These are phyloP conservation scores for Biston betularia DNA, from an alignment of 2,888 invertebrate genomes.

Conservation along the genomic window DNA sequence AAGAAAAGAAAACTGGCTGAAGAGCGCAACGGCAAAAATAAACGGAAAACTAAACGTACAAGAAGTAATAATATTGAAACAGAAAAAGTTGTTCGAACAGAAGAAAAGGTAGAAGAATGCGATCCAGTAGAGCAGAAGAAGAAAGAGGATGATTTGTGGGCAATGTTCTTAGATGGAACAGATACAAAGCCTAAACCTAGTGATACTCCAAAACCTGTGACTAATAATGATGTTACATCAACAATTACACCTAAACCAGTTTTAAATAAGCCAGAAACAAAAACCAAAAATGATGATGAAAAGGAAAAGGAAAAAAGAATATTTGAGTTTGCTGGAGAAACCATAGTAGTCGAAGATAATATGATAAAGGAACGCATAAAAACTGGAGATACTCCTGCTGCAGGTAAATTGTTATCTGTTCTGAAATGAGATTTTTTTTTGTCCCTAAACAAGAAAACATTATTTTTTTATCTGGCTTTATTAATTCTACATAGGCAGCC, in stretches of 20 bases:
- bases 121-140: constrained; percentile 89
- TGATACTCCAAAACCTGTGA: constrained; percentile 47
- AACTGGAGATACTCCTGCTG: constrained; percentile 59
- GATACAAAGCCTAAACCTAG: constrained; percentile 69
- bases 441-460: no score
- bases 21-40: constrained; percentile 62
- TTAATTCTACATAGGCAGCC: no score
- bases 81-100: constrained; percentile 52
- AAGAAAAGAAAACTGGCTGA: constrained; percentile 67
- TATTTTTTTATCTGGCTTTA: no score
- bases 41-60: constrained; percentile 53
- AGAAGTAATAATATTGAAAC: constrained; percentile 53
- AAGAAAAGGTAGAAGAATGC: constrained; percentile 56
- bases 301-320: constrained; percentile 87
- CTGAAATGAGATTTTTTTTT: no score
- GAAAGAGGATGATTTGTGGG: constrained; percentile 92
- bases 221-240: constrained; percentile 20
- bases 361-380: constrained; percentile 75
- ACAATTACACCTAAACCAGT: constrained; percentile 17
- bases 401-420: constrained; percentile 56
- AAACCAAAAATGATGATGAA: constrained; percentile 68
- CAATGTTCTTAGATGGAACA: constrained; percentile 91
- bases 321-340: constrained; percentile 96
- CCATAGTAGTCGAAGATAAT: constrained; percentile 85
- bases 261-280: constrained; percentile 28